These are phyloP conservation scores for Cranoglanis bouderius DNA, from an alignment of 2,113 vertebrate genomes.

Conservation along the genomic window DNA sequence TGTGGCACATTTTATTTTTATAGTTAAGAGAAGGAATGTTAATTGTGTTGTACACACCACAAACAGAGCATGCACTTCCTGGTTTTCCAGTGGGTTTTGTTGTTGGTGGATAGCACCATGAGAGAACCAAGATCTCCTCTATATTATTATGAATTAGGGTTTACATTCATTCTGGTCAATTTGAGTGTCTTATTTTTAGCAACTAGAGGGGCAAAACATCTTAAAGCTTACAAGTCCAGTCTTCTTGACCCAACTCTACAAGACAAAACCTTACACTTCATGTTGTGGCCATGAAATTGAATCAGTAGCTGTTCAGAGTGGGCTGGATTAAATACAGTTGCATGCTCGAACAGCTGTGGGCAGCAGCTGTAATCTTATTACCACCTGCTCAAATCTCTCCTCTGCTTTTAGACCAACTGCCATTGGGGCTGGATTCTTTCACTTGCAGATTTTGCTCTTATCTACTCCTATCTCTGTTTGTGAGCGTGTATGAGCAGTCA, in stretches of 20 bases:
- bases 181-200: neutral
- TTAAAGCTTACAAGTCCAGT: neutral
- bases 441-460: conserved; percentile 8
- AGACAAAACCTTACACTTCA: conserved; percentile 13
- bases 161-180: neutral
- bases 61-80: conserved; percentile 22
- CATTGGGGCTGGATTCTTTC: neutral
- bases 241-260: no score
- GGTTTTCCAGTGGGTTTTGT: neutral
- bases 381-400: neutral
- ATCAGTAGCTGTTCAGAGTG: conserved; percentile 3
- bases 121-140: neutral
- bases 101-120: neutral
- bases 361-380: conserved; percentile 16
- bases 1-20: conserved; percentile 26
- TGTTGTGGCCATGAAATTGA: conserved; percentile 27
- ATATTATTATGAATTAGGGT: neutral
- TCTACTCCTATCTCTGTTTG: conserved; percentile 22
- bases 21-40: conserved; percentile 1
- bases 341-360: neutral
- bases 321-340: conserved; percentile 1
- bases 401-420: neutral
- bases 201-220: neutral
- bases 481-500: conserved; percentile 1
- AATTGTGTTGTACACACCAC: neutral